Evolutionary conservation across 2,113 vertebrate species (phyloP).

Genomic region (Peromyscus californicus): DNA sequence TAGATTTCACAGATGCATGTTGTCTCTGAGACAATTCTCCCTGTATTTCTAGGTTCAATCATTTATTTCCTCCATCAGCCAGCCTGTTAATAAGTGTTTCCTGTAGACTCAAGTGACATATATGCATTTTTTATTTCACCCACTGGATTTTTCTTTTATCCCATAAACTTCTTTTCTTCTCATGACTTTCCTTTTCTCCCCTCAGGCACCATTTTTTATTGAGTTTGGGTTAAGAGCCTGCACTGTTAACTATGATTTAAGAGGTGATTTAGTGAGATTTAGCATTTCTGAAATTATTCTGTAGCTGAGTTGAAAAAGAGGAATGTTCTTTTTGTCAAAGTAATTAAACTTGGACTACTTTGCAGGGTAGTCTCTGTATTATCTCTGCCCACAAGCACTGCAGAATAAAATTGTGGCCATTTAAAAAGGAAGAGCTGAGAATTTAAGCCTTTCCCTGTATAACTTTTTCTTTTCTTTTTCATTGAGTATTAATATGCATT

Average conservation of each 20-base stretch:
- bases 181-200: not conserved
- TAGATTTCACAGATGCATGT: not conserved
- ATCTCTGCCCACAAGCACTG: slow-evolving; percentile 45
- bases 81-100: not conserved
- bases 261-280: slow-evolving; percentile 63
- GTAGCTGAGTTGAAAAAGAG: slow-evolving; percentile 23
- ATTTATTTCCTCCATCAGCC: not conserved
- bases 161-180: slow-evolving; percentile 11
- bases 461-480: not conserved
- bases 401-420: slow-evolving; percentile 34
- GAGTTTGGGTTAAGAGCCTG: slow-evolving; percentile 49
- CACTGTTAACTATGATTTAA: slow-evolving; percentile 58
- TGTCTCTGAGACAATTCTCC: not conserved
- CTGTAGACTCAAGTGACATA: not conserved
- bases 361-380: not conserved
- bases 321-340: slow-evolving; percentile 55
- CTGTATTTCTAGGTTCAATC: not conserved
- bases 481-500: slow-evolving; percentile 19
- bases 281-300: slow-evolving; percentile 67
- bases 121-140: slow-evolving; percentile 14
- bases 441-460: slow-evolving; percentile 59
- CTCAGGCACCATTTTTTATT: slow-evolving; percentile 19
- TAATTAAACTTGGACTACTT: slow-evolving; percentile 69
- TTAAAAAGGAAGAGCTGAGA: slow-evolving; percentile 53
- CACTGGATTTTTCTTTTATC: not conserved